Conservation (phyloP, 2,113 vertebrate genomes). For the Heterotilapia buettikoferi region DNA sequence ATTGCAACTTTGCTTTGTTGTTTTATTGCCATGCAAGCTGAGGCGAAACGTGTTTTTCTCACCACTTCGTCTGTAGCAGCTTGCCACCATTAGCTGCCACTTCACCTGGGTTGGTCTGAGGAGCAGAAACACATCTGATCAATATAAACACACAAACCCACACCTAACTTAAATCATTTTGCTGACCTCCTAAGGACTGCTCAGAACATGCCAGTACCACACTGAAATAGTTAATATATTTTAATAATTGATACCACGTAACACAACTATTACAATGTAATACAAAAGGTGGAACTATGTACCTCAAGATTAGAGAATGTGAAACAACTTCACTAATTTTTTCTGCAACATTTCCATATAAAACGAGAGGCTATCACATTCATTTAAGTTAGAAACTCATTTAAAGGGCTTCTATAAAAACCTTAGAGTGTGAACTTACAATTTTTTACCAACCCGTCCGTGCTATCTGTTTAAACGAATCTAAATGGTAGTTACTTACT, state of each 20-base stretch:
- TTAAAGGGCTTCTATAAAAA: neutral
- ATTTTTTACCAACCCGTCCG: neutral
- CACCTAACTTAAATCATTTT: neutral
- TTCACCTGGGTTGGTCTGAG: constrained; percentile 85
- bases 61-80: constrained; percentile 93
- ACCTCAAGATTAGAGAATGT: neutral
- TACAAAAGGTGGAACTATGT: neutral
- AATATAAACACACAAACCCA: neutral
- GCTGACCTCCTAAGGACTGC: neutral
- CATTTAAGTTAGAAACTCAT: neutral
- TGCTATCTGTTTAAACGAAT: neutral
- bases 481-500: constrained; percentile 76
- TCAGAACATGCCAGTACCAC: neutral
- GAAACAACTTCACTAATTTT: neutral
- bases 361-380: neutral
- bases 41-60: constrained; percentile 9
- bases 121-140: neutral
- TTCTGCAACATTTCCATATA: neutral
- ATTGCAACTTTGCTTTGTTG: neutral
- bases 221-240: neutral
- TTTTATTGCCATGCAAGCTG: neutral
- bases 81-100: constrained; percentile 93
- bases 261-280: neutral
- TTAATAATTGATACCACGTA: neutral
- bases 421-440: neutral